A percentile compares a stretch with the other conserved stretches of the same genome.
phyloP scores from a whole-genome alignment of 2,113 vertebrate species.

The Himantopus leucocephalus region DNA sequence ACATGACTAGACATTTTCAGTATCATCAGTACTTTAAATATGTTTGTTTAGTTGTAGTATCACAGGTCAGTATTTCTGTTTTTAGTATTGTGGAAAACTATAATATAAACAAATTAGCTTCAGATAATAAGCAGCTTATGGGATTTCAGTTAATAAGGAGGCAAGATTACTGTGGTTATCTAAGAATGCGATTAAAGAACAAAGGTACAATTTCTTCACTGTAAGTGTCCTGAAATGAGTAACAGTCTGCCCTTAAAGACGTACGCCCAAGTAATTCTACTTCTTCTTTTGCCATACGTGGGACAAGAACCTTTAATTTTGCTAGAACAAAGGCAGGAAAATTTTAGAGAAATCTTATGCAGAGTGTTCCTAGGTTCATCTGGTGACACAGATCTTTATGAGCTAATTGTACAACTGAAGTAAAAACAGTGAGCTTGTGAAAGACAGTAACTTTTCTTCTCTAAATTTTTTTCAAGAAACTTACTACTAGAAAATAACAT shows the following conservation, averaged over 20 bases:
- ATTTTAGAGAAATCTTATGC: background rate
- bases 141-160: conserved; percentile 24
- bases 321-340: background rate
- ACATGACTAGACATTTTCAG: background rate
- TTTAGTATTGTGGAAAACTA: background rate
- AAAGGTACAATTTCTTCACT: background rate
- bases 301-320: background rate
- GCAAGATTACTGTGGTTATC: conserved; percentile 35
- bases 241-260: background rate
- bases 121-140: conserved; percentile 38
- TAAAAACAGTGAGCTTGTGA: background rate
- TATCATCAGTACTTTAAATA: background rate
- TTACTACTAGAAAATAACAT: background rate
- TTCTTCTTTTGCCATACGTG: background rate
- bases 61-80: background rate
- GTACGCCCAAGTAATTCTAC: background rate
- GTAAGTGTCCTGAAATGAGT: background rate
- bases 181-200: conserved; percentile 2
- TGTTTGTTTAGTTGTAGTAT: background rate
- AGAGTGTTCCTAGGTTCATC: background rate
- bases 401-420: background rate
- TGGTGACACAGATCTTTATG: background rate
- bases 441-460: background rate
- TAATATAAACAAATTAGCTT: conserved; percentile 13
- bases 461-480: background rate